Evolutionary conservation across 2,888 invertebrate species (phyloP), one percentile per base, ranked within the genome.

Genomic region (Lobophora halterata): DNA sequence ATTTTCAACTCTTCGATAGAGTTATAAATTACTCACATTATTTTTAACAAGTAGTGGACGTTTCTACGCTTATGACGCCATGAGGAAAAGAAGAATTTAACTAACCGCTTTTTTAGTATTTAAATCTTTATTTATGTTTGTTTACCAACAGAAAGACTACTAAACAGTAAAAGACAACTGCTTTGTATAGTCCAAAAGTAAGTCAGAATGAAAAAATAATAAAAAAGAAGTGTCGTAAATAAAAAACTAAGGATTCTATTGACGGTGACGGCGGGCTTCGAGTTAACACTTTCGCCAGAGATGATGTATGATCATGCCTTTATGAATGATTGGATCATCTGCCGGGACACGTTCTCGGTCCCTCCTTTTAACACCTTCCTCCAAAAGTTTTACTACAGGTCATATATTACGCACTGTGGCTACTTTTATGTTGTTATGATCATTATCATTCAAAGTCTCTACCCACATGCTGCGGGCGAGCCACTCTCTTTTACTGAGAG

Each of bases 241-340:
- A 64, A 65, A 73, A 73, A 68, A 63, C 46, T 53, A 61, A 61
- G 63, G 65, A 73, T 66, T 65, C 67, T 65, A 78, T 79, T 73
- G 71, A 74, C 64, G 61, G 61, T 53, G 61, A 58, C 52, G 56
- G 59, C 58, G 57, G 65, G 66, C 64, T 59, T 56, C 52, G 55
- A 74, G 71, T 76, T 81, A 76, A 82, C 81, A 81, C 82, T 81
- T 83, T 83, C 71, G 75, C 79, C 70, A 67, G 71, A 63, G 72
- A 81, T 85, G 86, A 85, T 85, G 80, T 79, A 83, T 73, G 83
- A 80, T 81, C 71, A 80, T 81, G 77, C 79, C 78, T 74, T 61
- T 68, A 79, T 85, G 85, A 86, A 82, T 83, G 85, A 86, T 86
- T 79, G 85, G 83, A 83, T 86, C 79, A 78, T 85, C 79, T 75